Conservation (phyloP, 64 coral and sea anemone species). For the Actinia equina region DNA sequence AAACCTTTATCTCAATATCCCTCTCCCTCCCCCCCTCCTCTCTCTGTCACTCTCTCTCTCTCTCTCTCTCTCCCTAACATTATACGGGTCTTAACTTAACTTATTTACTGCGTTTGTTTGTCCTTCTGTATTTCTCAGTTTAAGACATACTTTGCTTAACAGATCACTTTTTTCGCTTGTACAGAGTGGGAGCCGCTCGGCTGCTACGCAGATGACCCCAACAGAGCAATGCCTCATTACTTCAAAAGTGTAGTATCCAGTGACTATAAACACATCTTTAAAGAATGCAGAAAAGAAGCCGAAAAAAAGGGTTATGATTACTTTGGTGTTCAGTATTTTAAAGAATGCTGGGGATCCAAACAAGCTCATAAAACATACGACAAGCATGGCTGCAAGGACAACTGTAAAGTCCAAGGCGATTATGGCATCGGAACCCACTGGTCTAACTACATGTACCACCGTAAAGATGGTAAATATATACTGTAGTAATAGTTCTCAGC, state of each 20-base stretch:
- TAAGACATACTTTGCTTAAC: too few species aligned
- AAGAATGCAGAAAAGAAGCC: neutral
- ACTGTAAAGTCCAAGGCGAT: neutral
- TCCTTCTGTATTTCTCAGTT: too few species aligned
- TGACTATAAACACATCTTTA: constrained; percentile 9
- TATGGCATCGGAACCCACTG: constrained; percentile 1
- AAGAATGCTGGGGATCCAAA: constrained; percentile 20
- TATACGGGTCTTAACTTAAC: too few species aligned
- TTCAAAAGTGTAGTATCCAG: constrained; percentile 7
- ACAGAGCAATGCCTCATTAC: constrained; percentile 17
- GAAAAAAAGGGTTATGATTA: neutral
- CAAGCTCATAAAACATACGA: neutral
- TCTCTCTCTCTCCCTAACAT: too few species aligned
- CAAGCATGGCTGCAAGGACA: neutral
- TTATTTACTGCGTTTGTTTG: too few species aligned
- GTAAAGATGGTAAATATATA: neutral
- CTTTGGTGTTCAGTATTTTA: constrained; percentile 13
- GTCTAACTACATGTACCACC: constrained; percentile 2
- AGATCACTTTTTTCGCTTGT: neutral
- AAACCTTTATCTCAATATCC: too few species aligned
- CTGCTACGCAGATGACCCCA: neutral
- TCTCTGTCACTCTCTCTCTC: too few species aligned
- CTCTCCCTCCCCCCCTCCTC: too few species aligned
- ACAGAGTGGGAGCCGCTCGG: constrained; percentile 25
- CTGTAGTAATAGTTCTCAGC: neutral